Base-by-base conservation (phyloP, 1,140 invertebrate genomes). In the Drosophila nasuta region DNA sequence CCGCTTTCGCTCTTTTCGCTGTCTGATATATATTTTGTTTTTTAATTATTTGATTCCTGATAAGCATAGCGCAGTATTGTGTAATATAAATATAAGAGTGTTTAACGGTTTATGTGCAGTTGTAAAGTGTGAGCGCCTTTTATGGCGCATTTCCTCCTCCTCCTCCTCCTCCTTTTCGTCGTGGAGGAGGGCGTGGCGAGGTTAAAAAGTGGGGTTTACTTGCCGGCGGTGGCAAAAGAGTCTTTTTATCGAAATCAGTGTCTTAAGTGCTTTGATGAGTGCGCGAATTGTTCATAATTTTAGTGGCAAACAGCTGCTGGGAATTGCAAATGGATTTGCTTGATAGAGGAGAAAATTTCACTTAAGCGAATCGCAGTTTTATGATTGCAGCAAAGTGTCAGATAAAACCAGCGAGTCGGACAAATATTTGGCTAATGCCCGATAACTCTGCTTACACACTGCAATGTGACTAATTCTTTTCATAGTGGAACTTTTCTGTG, bases 11-110 rank as follows among this genome's bases (percentile, higher is more conserved):
- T 64, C 30, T 17, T 46, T 56, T 58, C 20, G n/a, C 41, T 51
- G 41, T 62, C 49, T 25, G 20, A 25, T 25, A 25, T 25, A 59
- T 41, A 65, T 65, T 77, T 73, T 38, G 11, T 54, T 52, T 60
- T 60, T 56, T 72, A 87, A 86, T 86, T 87, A 82, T 82, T 79
- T 86, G 79, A 86, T 88, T 76, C 64, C 5, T 63, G 79, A 88
- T 86, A 86, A 86, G 82, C 71, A 33, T 51, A 51, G 17, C 46
- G 25, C 48, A 63, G 49, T 63, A 63, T 63, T 63, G 59, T 62
- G 41, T 46, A 62, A 69, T 69, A 60, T 52, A 62, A 48, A 43
- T 60, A 58, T 30, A 30, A 74, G 71, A 59, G 64, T 68, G 38
- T 74, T 76, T 63, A 67, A 59, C 30, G 59, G 51, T 65, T 77